Percentiles rank a stretch among this genome's conserved stretches.
These are phyloP conservation scores for Cettia cetti DNA, from an alignment of 2,113 vertebrate genomes.

Conservation along the genomic window DNA sequence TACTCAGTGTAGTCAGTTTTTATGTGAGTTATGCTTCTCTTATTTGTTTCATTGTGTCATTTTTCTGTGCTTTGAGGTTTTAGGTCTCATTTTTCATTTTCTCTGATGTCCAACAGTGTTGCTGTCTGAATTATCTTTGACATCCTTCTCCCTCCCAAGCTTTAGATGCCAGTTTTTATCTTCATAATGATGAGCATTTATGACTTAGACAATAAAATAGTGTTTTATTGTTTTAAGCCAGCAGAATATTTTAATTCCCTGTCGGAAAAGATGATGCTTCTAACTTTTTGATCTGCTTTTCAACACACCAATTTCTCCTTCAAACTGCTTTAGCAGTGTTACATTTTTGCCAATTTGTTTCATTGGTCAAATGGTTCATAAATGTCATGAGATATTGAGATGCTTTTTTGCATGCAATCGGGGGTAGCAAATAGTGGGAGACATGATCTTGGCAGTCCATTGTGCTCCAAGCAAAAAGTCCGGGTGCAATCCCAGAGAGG, in stretches of 20 bases:
- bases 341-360: not conserved
- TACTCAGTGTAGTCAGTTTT: not conserved
- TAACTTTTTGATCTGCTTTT: not conserved
- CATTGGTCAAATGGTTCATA: not conserved
- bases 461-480: not conserved
- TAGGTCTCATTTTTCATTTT: not conserved
- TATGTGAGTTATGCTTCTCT: not conserved
- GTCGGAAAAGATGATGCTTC: not conserved
- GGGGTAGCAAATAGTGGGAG: not conserved
- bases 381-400: not conserved
- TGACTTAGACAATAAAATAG: not conserved
- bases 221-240: not conserved
- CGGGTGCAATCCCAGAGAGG: not conserved
- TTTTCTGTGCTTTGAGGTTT: not conserved
- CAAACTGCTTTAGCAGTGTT: not conserved
- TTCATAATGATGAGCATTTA: not conserved
- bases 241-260: not conserved
- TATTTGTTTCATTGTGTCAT: not conserved
- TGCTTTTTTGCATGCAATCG: not conserved
- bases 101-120: not conserved
- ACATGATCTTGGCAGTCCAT: not conserved
- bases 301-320: not conserved
- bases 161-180: not conserved
- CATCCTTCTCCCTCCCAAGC: not conserved
- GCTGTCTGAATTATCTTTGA: not conserved